Base-by-base conservation (phyloP, 2,797 vertebrate species). In the Psittacula derbiana region DNA sequence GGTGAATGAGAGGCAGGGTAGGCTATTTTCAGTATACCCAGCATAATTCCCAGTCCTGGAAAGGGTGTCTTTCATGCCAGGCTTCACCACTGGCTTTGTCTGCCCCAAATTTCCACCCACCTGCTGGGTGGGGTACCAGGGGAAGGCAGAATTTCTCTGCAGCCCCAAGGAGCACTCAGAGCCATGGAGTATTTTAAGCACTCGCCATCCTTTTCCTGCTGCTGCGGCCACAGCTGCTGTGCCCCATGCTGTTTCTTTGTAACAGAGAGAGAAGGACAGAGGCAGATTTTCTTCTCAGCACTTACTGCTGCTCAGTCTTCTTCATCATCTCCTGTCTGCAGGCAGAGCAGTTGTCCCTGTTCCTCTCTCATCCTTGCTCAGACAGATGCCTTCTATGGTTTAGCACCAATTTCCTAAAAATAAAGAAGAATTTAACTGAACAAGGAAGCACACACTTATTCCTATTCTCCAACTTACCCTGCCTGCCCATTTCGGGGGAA, bases 191-290 rank as follows among this genome's bases (percentile, higher is more conserved):
- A 64, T 61, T 94, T 88, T 62, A 76, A 69, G 70, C 47, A 12
- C 38, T 79, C 11, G 31, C 25, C 30, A 52, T 83, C 73, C 47
- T 72, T 61, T 60, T 64, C 80, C 83, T 82, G 80, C 72, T 67
- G 50, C 44, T 88, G 53, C 70, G 66, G 60, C 85, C 69, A 86
- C 91, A 93, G 91, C 88, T 86, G 91, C 94, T 36, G 36, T 66
- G 62, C 69, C 88, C 62, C 74, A 71, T 75, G 76, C 76, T 90
- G 80, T 64, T 91, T 53, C 72, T 83, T 95, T 91, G 64, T 88
- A 38, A 58, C 18, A 46, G 7, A 57, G 40, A 62, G 67, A 61
- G 73, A 31, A 85, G 65, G 61, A 88, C 61, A 75, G 73, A 92
- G 49, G 20, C 18, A 61, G 27, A 53, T 61, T 91, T 91, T 61